Base-by-base conservation (phyloP, 2,113 vertebrate species). In the Atherinomorus stipes region DNA sequence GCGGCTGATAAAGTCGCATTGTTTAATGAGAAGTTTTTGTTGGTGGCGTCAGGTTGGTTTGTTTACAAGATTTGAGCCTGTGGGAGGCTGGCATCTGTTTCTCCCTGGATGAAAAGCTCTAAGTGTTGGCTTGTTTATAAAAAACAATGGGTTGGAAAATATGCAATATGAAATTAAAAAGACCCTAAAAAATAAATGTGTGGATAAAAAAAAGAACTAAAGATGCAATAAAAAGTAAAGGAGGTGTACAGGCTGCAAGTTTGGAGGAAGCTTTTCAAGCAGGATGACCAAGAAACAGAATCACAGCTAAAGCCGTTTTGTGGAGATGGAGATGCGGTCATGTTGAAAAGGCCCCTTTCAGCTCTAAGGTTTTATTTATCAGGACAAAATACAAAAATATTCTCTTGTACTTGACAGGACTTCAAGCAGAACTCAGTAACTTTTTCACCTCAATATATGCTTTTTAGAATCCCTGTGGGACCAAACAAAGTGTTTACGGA, bases 41-140 rank as follows among this genome's bases (percentile, higher is more conserved):
- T 19, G 4, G 52, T 31, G 52, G 80, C 63, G 15, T 72, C 78
- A 78, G 84, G 85, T 85, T 80, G 78, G 78, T 84, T 71, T 89
- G 89, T 85, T 86, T 80, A 85, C 81, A 61, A 74, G 71, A 78
- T 88, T 64, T 71, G 59, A 50, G 77, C 80, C 66, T 52, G 89
- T 89, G 81, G 89, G 88, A 89, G 84, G 86, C 59, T 76, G 84
- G 86, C 89, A 91, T 88, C 88, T 89, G 89, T 88, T 91, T 84
- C 74, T 59, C 61, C 72, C 57, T 74, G 73, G 69, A 57, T 68
- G 63, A 23, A 76, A 71, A 76, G 63, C 80, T 65, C 76, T 23
- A 42, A 67, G 70, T 78, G 80, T 87, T 78, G 71, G 49, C 70
- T 78, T 74, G 78, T 77, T 74, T 72, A 54, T 7, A 49, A 78